These are phyloP conservation scores for Hylomyscus alleni DNA, from an alignment of 2,797 vertebrate species.

Conservation along the genomic window DNA sequence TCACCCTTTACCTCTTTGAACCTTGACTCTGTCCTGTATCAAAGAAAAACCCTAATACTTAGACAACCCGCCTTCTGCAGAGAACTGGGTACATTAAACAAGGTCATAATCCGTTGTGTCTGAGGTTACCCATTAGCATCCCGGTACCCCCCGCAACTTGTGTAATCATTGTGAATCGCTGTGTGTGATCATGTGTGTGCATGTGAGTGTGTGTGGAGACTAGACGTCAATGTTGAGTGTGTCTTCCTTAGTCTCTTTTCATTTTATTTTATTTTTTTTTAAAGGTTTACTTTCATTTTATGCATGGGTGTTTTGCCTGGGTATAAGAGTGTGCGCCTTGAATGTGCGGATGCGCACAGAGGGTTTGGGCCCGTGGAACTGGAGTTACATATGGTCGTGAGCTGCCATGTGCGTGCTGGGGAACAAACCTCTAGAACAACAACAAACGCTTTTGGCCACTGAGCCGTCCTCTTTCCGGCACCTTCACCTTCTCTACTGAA, in stretches of 20 bases:
- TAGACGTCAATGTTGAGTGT: neutral
- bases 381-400: neutral
- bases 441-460: neutral
- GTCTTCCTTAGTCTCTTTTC: neutral
- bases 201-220: neutral
- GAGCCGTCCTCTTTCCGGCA: neutral
- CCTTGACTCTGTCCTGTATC: neutral
- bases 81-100: neutral
- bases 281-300: neutral
- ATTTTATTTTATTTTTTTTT: neutral
- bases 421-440: neutral
- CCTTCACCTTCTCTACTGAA: too few species aligned
- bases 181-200: neutral
- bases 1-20: neutral
- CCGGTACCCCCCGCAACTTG: neutral
- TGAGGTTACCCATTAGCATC: neutral
- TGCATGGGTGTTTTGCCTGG: neutral
- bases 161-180: neutral
- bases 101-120: neutral
- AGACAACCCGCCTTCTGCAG: neutral
- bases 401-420: neutral
- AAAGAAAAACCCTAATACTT: neutral
- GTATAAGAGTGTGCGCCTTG: neutral
- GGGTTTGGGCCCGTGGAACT: neutral
- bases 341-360: too few species aligned